phyloP scores from a whole-genome alignment of 2,797 vertebrate genomes.

The Characodon lateralis region DNA sequence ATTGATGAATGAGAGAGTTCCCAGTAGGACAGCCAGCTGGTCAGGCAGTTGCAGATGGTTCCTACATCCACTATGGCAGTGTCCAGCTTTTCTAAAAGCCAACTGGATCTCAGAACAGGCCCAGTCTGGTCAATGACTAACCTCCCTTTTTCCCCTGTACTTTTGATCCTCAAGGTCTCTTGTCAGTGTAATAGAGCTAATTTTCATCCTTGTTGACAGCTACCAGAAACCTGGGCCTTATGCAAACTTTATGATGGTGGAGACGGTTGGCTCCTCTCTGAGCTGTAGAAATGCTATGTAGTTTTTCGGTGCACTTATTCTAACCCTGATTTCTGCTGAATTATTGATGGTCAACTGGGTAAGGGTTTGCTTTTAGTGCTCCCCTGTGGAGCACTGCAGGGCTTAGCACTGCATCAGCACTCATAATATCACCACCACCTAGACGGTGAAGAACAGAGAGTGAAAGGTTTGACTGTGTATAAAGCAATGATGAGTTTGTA shows the following conservation, averaged over 20 bases:
- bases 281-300: slow-evolving; percentile 80
- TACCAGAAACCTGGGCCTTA: slow-evolving; percentile 77
- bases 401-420: slow-evolving; percentile 72
- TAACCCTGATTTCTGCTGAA: slow-evolving; percentile 91
- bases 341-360: slow-evolving; percentile 90
- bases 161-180: slow-evolving; percentile 26
- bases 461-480: slow-evolving; percentile 1
- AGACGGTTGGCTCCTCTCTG: slow-evolving; percentile 71
- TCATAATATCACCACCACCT: slow-evolving; percentile 82
- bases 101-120: slow-evolving; percentile 36
- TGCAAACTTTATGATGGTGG: slow-evolving; percentile 89
- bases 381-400: slow-evolving; percentile 73
- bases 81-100: slow-evolving; percentile 41
- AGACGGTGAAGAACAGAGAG: slow-evolving; percentile 48
- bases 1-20: slow-evolving; percentile 8
- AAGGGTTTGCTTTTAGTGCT: slow-evolving; percentile 87
- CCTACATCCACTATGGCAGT: slow-evolving; percentile 17
- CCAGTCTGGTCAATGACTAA: slow-evolving; percentile 55
- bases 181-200: slow-evolving; percentile 86
- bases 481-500: not conserved
- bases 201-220: slow-evolving; percentile 78
- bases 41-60: slow-evolving; percentile 26
- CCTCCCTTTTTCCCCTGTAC: slow-evolving; percentile 35
- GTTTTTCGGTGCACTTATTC: slow-evolving; percentile 85
- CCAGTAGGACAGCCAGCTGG: slow-evolving; percentile 34